A percentile compares a stretch with the other conserved stretches of the same genome.
phyloP scores from a whole-genome alignment of 2,113 vertebrate genomes.

The Pedetes capensis region DNA sequence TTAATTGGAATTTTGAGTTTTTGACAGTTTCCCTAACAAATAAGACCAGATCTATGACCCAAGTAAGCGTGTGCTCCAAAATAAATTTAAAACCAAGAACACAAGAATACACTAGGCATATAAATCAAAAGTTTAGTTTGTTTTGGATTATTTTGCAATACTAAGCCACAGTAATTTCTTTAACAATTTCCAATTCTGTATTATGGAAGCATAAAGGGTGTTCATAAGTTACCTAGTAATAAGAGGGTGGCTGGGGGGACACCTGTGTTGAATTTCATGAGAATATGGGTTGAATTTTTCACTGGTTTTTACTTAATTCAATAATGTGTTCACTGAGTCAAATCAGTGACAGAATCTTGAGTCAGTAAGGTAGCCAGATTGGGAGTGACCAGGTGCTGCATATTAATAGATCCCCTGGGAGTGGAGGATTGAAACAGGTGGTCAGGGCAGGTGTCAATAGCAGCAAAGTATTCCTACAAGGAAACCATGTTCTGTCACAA shows the following conservation, averaged over 20 bases:
- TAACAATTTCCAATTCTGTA: neutral
- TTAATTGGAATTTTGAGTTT: neutral
- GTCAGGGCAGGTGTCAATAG: neutral
- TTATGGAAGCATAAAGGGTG: neutral
- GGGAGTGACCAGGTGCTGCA: neutral
- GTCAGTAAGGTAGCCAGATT: neutral
- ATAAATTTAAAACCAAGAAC: conserved; percentile 31
- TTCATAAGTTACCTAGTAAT: neutral
- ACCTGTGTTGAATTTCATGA: neutral
- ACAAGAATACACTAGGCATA: neutral
- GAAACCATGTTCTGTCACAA: neutral
- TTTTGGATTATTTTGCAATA: neutral
- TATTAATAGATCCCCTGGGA: neutral
- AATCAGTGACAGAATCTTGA: conserved; percentile 17
- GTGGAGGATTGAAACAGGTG: neutral
- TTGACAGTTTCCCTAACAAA: neutral
- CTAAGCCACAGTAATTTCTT: neutral
- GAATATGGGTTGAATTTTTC: neutral
- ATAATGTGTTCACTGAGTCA: conserved; percentile 11
- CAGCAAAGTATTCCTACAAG: neutral
- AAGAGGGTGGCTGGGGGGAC: neutral
- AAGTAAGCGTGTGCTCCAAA: neutral
- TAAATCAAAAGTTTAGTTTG: neutral
- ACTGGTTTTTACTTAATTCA: conserved; percentile 29
- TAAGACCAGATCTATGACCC: neutral